These are phyloP conservation scores for Stichodactyla mertensii DNA, from an alignment of 64 coral and sea anemone genomes.

Conservation along the genomic window DNA sequence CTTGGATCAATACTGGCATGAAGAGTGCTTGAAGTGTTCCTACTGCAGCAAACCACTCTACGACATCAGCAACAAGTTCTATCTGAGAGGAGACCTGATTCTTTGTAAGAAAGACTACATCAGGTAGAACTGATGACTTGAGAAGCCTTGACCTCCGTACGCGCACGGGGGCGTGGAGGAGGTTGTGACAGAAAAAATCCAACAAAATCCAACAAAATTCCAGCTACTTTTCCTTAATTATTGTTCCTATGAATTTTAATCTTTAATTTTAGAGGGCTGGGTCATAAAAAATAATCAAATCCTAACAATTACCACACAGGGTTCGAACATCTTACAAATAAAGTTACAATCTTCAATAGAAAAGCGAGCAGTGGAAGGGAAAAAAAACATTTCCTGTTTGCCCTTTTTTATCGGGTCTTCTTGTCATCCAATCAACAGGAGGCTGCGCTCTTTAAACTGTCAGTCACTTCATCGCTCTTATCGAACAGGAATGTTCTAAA, in stretches of 20 bases:
- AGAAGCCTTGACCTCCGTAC: too few species aligned
- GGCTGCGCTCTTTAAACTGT: not conserved
- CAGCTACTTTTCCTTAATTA: too few species aligned
- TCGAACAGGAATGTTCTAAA: not conserved
- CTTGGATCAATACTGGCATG: conserved; percentile 83
- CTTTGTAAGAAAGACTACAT: conserved; percentile 84
- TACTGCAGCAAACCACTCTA: conserved; percentile 58
- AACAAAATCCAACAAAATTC: too few species aligned
- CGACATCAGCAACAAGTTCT: conserved; percentile 64
- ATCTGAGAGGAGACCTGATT: conserved; percentile 53
- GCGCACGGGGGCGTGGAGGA: too few species aligned
- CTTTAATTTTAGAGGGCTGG: too few species aligned
- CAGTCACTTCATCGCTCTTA: not conserved
- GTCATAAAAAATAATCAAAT: too few species aligned
- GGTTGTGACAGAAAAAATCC: too few species aligned
- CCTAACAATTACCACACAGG: too few species aligned
- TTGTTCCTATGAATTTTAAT: too few species aligned
- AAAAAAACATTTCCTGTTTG: not conserved
- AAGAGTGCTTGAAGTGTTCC: conserved; percentile 80
- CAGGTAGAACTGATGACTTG: conserved; percentile 31
- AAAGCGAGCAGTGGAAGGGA: not conserved
- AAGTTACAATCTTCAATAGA: not conserved
- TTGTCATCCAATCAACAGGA: not conserved
- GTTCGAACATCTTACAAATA: too few species aligned
- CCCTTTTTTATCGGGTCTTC: not conserved